Evolutionary conservation across 2,888 invertebrate species (phyloP), one percentile per base, ranked within the genome.

Genomic region (Agonum fuliginosum): DNA sequence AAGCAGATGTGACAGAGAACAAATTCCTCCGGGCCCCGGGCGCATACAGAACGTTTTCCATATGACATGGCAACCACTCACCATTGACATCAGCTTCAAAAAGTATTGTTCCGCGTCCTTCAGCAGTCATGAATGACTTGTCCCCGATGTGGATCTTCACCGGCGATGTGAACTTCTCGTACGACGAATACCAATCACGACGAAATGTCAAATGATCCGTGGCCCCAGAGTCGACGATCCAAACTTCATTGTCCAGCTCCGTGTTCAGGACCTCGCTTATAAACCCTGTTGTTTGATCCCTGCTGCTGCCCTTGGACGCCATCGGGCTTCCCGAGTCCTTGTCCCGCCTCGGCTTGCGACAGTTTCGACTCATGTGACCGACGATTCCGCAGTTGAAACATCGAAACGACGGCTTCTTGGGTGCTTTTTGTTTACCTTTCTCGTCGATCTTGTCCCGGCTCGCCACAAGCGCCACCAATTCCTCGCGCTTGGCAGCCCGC

Each of bases 171-270:
- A 80, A 80, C 5, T 37, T 6, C 10, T 76, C 71, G 70, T 71
- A 79, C 6, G 70, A 43, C 10, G 41, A 46, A 43, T 79, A 80
- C 71, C 69, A 79, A 24, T 81, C 78, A 4, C 65, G 14, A 27
- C 73, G 62, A 54, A 71, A 14, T 1, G 78, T 79, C 79, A 81
- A 70, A 65, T 80, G 80, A 70, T 81, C 74, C 6, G 80, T 76
- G 3, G 76, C 78, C 10, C 78, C 76, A 37, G 79, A 78, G 58
- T 80, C 80, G 12, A 80, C 78, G 2, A 80, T 37, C 79, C 80
- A 77, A 41, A 41, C 5, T 8, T 58, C 24, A 1, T 3, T 62
- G 3, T 62, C 27, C 30, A 30, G 34, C 65, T 65, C 65, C 34
- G 34, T 65, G 65, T 30, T 65, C 34, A 34, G 12, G 34, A 34